Evolutionary conservation across 2,888 invertebrate species (phyloP), one percentile per base, ranked within the genome.

Genomic region (Cephus rjabovi): DNA sequence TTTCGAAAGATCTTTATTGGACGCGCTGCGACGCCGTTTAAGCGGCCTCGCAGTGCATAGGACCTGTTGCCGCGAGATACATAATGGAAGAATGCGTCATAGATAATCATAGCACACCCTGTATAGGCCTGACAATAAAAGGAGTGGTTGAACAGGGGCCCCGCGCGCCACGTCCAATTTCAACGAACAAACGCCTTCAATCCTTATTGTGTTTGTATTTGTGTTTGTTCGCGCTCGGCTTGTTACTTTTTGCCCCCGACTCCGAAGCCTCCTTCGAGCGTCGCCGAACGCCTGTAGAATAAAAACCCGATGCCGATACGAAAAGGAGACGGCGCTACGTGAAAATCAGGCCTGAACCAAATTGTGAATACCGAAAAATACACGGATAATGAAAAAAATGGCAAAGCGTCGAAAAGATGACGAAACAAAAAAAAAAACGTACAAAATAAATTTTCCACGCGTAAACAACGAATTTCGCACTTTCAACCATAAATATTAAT

Each of bases 81-180:
- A 89, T 89, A 89, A 89, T 89, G 87, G 88, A 89, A 90, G 87
- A 90, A 89, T 88, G 83, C 88, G 86, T 90, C 88, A 87, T 88
- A 87, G 88, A 88, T 88, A 85, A 85, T 85, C 85, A 83, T 83
- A 84, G 83, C 79, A 81, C 84, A 82, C 83, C 84, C 84, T 81
- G 80, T 82, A 82, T 85, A 77, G 77, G 81, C 79, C 76, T 80
- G 82, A 84, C 82, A 82, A 84, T 84, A 83, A 84, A 84, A 82
- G 79, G 81, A 82, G 83, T 79, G 83, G 80, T 78, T 81, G 80
- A 80, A 79, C 78, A 78, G 81, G 81, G 81, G 79, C 83, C 83
- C 23, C 40, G 40, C 70, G 70, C 71, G 77, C 80, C 80, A 80
- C 83, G 80, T 86, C 85, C 83, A 83, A 84, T 85, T 85, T 85